phyloP scores from a whole-genome alignment of 2,113 vertebrate species.

The Lepisosteus oculatus region DNA sequence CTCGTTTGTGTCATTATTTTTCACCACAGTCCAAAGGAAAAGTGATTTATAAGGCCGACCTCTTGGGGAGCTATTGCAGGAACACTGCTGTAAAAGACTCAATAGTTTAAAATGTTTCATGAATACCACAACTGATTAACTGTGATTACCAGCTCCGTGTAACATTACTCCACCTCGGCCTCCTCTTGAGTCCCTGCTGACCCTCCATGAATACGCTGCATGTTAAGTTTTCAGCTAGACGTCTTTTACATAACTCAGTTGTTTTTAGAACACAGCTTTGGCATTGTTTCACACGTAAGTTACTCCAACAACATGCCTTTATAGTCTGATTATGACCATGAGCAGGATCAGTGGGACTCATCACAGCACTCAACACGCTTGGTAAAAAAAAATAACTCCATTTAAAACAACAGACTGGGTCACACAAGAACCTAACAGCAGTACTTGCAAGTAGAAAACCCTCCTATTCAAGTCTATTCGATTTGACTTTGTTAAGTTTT shows the following conservation, averaged over 20 bases:
- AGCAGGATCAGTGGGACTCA: too few species aligned
- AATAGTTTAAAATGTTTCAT: conserved; percentile 29
- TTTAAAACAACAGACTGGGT: too few species aligned
- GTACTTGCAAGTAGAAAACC: too few species aligned
- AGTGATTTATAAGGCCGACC: conserved; percentile 23
- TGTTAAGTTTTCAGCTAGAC: conserved; percentile 30
- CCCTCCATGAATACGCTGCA: conserved; percentile 3
- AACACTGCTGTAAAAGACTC: conserved; percentile 26
- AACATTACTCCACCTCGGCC: background rate
- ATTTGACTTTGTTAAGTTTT: too few species aligned
- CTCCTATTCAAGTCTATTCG: too few species aligned
- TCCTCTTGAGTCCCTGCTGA: background rate
- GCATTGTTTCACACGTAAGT: too few species aligned
- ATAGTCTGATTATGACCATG: too few species aligned
- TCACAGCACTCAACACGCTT: too few species aligned
- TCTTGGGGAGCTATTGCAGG: conserved; percentile 25
- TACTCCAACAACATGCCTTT: too few species aligned
- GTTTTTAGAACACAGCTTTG: too few species aligned
- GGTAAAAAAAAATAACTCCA: too few species aligned
- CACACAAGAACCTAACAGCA: too few species aligned
- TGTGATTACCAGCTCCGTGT: conserved; percentile 23
- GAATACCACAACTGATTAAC: conserved; percentile 25
- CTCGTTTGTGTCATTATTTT: conserved; percentile 46
- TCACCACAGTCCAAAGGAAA: conserved; percentile 28
- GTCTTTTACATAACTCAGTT: conserved; percentile 3